Evolutionary conservation across 2,113 vertebrate species (phyloP).

Genomic region (Tachysurus fulvidraco): DNA sequence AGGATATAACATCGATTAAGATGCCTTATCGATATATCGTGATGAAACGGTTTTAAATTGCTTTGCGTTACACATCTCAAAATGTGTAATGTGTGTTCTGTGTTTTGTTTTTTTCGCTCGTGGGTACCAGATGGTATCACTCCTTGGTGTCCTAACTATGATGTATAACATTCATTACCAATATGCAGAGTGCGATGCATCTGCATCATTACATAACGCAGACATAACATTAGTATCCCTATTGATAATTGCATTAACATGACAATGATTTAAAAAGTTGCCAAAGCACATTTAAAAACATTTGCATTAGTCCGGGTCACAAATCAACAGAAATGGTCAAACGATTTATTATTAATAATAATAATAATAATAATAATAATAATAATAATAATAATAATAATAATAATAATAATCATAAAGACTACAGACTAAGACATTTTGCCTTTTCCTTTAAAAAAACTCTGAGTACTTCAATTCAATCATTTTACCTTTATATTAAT

Average conservation of each 20-base stretch:
- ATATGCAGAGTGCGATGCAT: conserved; percentile 29
- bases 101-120: neutral
- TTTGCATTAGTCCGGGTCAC: neutral
- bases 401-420: neutral
- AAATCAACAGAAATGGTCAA: neutral
- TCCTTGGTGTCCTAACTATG: conserved; percentile 47
- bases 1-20: neutral
- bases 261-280: conserved; percentile 1
- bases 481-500: neutral
- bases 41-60: neutral
- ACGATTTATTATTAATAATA: neutral
- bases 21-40: neutral
- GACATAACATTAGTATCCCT: conserved; percentile 5
- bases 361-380: neutral
- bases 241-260: conserved; percentile 30
- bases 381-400: too few relatives aligned
- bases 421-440: neutral
- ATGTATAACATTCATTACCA: conserved; percentile 49
- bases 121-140: conserved; percentile 43
- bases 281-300: neutral
- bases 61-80: neutral
- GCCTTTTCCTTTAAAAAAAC: neutral
- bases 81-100: neutral
- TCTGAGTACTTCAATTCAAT: neutral
- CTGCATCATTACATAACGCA: conserved; percentile 26